Evolutionary conservation across 1,140 invertebrate genomes (phyloP).

Genomic region (Yoshiicerus persimilis): DNA sequence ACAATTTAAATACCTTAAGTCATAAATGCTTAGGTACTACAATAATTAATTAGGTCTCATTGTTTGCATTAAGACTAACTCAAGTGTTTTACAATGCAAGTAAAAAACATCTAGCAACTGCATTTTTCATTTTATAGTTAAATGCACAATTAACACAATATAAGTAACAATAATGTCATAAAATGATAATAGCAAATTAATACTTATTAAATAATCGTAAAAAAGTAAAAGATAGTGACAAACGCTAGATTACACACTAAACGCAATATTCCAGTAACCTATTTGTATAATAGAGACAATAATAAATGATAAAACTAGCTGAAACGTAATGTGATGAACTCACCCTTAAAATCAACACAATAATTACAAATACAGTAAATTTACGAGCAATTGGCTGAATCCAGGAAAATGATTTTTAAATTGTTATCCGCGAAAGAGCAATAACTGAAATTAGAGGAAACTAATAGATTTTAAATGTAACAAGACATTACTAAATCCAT

Average conservation of each 20-base stretch:
- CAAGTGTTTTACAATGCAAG: neutral
- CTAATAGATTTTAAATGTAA: neutral
- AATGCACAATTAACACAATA: neutral
- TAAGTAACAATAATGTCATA: neutral
- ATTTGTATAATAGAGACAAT: neutral
- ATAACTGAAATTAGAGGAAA: neutral
- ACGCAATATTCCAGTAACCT: neutral
- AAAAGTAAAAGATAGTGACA: neutral
- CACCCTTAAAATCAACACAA: neutral
- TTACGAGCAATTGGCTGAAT: neutral
- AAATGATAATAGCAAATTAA: neutral
- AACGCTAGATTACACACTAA: neutral
- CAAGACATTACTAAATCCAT: neutral
- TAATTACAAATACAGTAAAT: neutral
- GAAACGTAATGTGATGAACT: neutral
- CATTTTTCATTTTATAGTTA: neutral
- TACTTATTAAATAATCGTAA: neutral
- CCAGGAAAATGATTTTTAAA: too few species aligned
- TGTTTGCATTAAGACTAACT: neutral
- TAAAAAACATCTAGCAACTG: neutral
- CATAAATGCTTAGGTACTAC: too few species aligned
- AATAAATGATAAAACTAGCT: neutral
- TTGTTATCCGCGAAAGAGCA: too few species aligned
- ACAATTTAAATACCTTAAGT: neutral
- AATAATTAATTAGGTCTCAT: neutral